A percentile compares a stretch with the other conserved stretches of the same genome.
phyloP scores from a whole-genome alignment of 2,888 invertebrate genomes.

The Ormyrus nitidulus region DNA sequence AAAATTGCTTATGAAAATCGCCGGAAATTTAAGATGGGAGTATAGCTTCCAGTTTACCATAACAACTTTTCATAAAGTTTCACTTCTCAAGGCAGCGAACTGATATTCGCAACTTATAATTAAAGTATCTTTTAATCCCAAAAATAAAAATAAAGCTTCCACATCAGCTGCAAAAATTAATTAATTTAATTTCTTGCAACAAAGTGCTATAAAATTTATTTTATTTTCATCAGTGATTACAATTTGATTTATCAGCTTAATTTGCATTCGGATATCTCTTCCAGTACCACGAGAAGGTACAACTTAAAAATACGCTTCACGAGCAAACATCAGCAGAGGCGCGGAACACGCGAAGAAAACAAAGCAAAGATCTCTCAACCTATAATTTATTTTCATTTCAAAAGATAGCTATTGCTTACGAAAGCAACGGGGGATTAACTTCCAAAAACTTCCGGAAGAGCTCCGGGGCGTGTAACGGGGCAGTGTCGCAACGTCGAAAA shows the following conservation, averaged over 20 bases:
- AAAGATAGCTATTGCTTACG: slow-evolving; percentile 13
- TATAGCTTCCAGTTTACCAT: not conserved
- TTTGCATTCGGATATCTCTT: too few relatives aligned
- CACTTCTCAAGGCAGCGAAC: too few relatives aligned
- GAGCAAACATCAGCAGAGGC: not conserved
- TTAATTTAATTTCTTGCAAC: too few relatives aligned
- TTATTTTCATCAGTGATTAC: too few relatives aligned
- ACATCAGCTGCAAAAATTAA: too few relatives aligned
- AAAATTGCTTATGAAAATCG: too few relatives aligned
- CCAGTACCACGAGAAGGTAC: not conserved
- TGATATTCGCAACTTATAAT: too few relatives aligned
- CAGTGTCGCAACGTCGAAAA: slow-evolving; percentile 2
- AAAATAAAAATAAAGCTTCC: too few relatives aligned
- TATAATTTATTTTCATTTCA: slow-evolving; percentile 27
- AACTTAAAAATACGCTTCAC: not conserved
- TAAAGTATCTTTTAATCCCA: too few relatives aligned
- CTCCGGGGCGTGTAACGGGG: slow-evolving; percentile 34
- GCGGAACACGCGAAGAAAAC: slow-evolving; percentile 8
- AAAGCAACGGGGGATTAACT: slow-evolving; percentile 40
- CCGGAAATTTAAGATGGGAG: not conserved
- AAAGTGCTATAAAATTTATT: too few relatives aligned
- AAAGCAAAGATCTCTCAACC: slow-evolving; percentile 20
- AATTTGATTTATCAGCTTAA: too few relatives aligned
- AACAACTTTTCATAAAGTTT: too few relatives aligned
- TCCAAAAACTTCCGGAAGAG: slow-evolving; percentile 20